Conservation (phyloP, 2,888 invertebrate species). For the Ormyrus thymus region DNA sequence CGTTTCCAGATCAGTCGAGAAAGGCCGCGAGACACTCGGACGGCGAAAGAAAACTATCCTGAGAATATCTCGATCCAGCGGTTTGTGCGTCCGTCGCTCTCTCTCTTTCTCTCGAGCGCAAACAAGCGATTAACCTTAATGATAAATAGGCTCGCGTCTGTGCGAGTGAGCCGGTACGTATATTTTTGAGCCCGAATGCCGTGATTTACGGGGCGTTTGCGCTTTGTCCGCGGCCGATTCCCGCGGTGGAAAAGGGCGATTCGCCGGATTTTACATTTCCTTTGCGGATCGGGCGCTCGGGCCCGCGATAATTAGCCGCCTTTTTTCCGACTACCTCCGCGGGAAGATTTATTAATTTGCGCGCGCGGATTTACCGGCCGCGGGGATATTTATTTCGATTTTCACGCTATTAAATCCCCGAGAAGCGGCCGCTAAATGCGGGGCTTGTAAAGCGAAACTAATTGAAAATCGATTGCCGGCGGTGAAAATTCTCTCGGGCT, state of each 20-base stretch:
- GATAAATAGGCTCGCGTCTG: conserved; percentile 21
- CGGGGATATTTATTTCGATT: conserved; percentile 18
- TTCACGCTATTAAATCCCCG: conserved; percentile 7
- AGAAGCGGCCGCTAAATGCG: neutral
- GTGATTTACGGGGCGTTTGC: too few relatives aligned
- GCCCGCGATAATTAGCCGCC: neutral
- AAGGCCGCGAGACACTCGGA: too few relatives aligned
- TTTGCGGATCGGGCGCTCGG: neutral
- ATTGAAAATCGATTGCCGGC: conserved; percentile 26
- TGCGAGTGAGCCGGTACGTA: too few relatives aligned
- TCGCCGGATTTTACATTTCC: neutral
- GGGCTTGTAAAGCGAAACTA: conserved; percentile 5
- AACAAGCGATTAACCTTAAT: conserved; percentile 28
- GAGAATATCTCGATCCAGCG: conserved; percentile 12
- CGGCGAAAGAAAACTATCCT: neutral
- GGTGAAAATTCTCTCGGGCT: neutral
- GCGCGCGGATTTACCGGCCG: neutral
- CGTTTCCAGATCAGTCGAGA: too few relatives aligned
- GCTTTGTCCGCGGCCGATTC: too few relatives aligned
- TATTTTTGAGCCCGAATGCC: too few relatives aligned
- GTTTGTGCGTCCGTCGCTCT: neutral
- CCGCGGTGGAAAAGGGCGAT: too few relatives aligned
- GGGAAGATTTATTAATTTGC: neutral
- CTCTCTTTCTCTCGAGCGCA: neutral
- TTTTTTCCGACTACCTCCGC: too few relatives aligned